Conservation (phyloP, 2,797 vertebrate genomes). For the Gallinago nigripennis region DNA sequence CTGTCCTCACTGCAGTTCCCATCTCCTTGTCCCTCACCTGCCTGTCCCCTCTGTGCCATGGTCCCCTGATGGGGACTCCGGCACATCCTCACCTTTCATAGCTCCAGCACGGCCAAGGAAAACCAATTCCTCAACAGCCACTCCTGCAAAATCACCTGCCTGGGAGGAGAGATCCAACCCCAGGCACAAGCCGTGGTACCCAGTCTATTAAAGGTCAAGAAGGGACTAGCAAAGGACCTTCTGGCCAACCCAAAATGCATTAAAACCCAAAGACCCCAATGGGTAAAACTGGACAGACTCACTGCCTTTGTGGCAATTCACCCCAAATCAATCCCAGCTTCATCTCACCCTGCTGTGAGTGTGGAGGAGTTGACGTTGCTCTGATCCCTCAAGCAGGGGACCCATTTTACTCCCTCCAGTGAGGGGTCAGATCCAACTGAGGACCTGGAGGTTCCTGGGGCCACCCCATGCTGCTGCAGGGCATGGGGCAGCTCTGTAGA, state of each 20-base stretch:
- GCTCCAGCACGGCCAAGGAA: background rate
- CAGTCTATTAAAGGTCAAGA: background rate
- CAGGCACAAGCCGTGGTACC: background rate
- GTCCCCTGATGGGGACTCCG: background rate
- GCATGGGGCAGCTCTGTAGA: background rate
- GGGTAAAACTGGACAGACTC: background rate
- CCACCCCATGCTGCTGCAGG: background rate
- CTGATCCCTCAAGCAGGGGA: background rate
- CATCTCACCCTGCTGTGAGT: accelerated
- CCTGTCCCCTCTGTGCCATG: background rate
- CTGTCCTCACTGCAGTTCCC: background rate
- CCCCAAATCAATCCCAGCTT: background rate
- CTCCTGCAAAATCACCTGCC: background rate
- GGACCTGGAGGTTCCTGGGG: accelerated
- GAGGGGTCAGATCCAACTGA: background rate
- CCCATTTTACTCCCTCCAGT: background rate
- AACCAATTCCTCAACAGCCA: background rate
- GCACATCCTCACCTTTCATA: background rate
- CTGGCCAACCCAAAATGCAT: background rate
- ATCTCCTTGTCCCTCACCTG: background rate
- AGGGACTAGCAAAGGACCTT: background rate
- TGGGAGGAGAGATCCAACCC: background rate
- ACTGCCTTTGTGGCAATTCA: background rate
- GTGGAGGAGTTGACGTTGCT: accelerated
- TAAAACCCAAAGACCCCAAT: background rate